phyloP scores from a whole-genome alignment of 1,140 invertebrate genomes.

The Musca vetustissima region DNA sequence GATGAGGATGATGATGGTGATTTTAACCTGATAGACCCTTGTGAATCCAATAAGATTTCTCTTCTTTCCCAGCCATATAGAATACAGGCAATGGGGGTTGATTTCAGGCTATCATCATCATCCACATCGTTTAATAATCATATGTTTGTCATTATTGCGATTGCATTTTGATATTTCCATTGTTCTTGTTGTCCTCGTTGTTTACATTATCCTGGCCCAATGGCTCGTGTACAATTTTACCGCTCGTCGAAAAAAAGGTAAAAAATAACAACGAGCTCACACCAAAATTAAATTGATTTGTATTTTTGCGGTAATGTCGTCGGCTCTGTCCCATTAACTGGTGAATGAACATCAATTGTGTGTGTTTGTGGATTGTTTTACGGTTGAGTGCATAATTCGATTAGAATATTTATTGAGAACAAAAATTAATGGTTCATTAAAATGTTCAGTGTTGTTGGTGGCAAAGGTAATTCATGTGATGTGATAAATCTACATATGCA shows the following conservation, averaged over 20 bases:
- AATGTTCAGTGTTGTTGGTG: not conserved
- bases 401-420: constrained; percentile 17
- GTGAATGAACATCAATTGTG: not conserved
- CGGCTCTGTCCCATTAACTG: not conserved
- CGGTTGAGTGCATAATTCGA: too few relatives aligned
- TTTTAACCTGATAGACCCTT: constrained; percentile 6
- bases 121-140: too few relatives aligned
- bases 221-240: too few relatives aligned
- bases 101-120: not conserved
- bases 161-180: too few relatives aligned
- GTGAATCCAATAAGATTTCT: constrained; percentile 6
- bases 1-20: too few relatives aligned
- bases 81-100: constrained; percentile 8
- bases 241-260: too few relatives aligned
- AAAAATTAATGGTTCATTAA: constrained; percentile 22
- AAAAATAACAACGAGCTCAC: too few relatives aligned
- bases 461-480: not conserved
- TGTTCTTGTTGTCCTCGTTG: too few relatives aligned
- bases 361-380: too few relatives aligned
- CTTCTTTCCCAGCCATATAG: not conserved
- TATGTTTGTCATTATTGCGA: too few relatives aligned
- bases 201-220: too few relatives aligned
- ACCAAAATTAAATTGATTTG: constrained; percentile 10
- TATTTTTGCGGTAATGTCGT: not conserved
- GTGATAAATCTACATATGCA: not conserved